Evolutionary conservation across 2,797 vertebrate species (phyloP).

Genomic region (Takifugu rubripes): DNA sequence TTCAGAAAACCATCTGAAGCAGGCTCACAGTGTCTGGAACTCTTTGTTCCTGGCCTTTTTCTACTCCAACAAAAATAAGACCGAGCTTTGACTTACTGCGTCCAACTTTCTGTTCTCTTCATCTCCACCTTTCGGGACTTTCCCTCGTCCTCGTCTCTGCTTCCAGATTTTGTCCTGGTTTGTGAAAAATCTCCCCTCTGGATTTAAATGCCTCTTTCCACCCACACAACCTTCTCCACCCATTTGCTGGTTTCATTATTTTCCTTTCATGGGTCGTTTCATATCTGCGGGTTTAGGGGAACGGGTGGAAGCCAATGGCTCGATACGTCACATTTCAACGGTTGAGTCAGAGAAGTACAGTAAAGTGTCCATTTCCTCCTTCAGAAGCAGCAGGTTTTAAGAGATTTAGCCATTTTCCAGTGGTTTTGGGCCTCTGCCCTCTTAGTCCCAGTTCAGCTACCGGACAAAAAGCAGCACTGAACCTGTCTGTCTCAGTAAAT

Average conservation of each 20-base stretch:
- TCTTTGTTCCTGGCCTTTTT: constrained; percentile 17
- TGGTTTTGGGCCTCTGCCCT: constrained; percentile 16
- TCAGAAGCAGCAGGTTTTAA: constrained; percentile 8
- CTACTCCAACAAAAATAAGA: constrained; percentile 53
- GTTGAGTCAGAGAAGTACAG: neutral
- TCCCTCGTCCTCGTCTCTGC: constrained; percentile 28
- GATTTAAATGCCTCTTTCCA: constrained; percentile 19
- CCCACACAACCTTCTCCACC: constrained; percentile 28
- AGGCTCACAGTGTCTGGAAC: too few species aligned
- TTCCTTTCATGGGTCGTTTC: constrained; percentile 1
- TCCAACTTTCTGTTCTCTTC: constrained; percentile 43
- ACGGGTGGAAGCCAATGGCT: constrained; percentile 5
- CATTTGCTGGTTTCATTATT: neutral
- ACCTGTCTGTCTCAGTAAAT: constrained; percentile 49
- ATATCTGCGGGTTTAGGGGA: neutral
- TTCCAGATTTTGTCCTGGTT: constrained; percentile 18
- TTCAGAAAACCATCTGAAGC: too few species aligned
- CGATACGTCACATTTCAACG: neutral
- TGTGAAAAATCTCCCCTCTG: constrained; percentile 36
- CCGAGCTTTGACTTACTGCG: constrained; percentile 44
- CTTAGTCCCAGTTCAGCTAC: constrained; percentile 32
- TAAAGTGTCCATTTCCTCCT: neutral
- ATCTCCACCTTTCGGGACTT: constrained; percentile 54
- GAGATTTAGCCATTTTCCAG: constrained; percentile 22
- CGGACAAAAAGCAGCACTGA: constrained; percentile 42